Conservation (phyloP, 1,140 invertebrate genomes). For the Tetragonula clypearis region DNA sequence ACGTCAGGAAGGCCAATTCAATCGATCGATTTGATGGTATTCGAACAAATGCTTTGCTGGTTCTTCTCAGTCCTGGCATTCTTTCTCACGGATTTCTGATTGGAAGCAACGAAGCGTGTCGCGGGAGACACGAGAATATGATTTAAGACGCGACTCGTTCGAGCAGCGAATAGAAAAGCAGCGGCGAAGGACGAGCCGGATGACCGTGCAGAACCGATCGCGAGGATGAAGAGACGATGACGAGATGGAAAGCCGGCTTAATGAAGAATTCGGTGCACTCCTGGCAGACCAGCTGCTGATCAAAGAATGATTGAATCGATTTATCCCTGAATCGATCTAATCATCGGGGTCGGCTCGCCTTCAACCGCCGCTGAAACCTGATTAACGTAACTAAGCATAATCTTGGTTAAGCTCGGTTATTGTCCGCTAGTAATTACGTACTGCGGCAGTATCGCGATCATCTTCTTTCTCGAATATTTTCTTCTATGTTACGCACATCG, state of each 20-base stretch:
- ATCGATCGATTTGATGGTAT: not conserved
- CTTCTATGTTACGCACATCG: too few species aligned
- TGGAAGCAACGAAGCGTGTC: conserved; percentile 45
- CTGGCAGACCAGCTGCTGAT: conserved; percentile 54
- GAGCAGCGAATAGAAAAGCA: conserved; percentile 51
- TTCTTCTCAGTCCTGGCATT: conserved; percentile 1
- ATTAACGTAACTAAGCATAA: conserved; percentile 4
- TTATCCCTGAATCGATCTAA: conserved; percentile 65
- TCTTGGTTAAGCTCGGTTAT: not conserved
- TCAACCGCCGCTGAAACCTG: not conserved
- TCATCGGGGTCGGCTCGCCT: conserved; percentile 36
- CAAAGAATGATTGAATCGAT: conserved; percentile 65
- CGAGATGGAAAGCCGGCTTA: conserved; percentile 63
- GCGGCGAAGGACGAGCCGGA: conserved; percentile 26
- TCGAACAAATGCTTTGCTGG: not conserved
- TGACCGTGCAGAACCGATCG: conserved; percentile 59
- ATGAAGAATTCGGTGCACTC: conserved; percentile 64
- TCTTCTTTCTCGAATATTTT: too few species aligned
- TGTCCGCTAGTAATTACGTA: conserved; percentile 22
- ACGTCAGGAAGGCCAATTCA: not conserved
- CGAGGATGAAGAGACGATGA: conserved; percentile 64
- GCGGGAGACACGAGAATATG: conserved; percentile 44
- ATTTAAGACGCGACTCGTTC: conserved; percentile 63
- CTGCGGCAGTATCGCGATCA: not conserved
- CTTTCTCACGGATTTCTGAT: conserved; percentile 50